A percentile compares a stretch with the other conserved stretches of the same genome.
These are phyloP conservation scores for Melanostoma scalare DNA, from an alignment of 2,888 invertebrate species.

Conservation along the genomic window DNA sequence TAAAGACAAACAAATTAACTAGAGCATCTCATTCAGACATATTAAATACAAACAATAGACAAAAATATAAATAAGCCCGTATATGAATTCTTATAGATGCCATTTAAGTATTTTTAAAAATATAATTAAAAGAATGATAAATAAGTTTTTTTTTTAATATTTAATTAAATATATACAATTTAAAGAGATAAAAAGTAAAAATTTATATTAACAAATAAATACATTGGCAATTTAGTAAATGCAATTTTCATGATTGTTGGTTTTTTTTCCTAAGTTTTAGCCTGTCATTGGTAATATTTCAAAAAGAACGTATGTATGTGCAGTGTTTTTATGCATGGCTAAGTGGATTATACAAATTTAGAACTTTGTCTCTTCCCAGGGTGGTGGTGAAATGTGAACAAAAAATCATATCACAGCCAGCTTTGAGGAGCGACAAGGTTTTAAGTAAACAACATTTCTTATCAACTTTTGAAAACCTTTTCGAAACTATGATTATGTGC, in stretches of 20 bases:
- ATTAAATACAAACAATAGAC: conserved; percentile 36
- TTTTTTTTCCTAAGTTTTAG: conserved; percentile 1
- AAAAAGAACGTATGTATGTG: not conserved
- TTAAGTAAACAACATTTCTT: conserved; percentile 38
- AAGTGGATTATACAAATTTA: not conserved
- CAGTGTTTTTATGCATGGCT: too few species aligned
- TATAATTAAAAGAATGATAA: conserved; percentile 35
- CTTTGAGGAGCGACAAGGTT: conserved; percentile 79
- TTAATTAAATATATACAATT: conserved; percentile 62
- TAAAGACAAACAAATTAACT: conserved; percentile 21
- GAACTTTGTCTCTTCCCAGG: conserved; percentile 76
- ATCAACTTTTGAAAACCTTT: not conserved
- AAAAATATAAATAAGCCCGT: conserved; percentile 43
- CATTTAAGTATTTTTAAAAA: conserved; percentile 48
- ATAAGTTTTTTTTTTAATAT: conserved; percentile 54
- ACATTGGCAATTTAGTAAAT: conserved; percentile 52
- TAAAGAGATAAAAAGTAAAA: conserved; percentile 35
- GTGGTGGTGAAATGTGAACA: conserved; percentile 77
- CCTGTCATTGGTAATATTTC: not conserved
- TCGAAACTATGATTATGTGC: not conserved
- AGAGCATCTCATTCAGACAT: conserved; percentile 57
- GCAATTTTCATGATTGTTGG: not conserved
- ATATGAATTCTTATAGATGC: conserved; percentile 64
- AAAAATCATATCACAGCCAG: conserved; percentile 79
- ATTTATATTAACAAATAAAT: conserved; percentile 64